Evolutionary conservation across 2,888 invertebrate genomes (phyloP).

Genomic region (Polia nebulosa): DNA sequence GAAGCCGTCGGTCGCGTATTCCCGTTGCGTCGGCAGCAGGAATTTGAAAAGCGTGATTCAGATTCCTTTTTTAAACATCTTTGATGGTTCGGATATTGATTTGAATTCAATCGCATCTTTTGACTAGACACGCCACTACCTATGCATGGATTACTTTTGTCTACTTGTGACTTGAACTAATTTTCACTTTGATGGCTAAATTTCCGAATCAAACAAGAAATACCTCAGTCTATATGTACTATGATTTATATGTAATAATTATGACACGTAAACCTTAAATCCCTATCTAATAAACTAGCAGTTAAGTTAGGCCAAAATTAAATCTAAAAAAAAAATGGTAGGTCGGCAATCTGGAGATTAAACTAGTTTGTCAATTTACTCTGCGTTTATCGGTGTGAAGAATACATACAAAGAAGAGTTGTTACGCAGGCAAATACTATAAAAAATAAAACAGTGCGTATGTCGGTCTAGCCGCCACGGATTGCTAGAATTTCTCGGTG

Average conservation of each 20-base stretch:
- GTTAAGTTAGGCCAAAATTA: background rate
- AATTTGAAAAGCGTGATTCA: background rate
- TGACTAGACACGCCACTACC: background rate
- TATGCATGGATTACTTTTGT: background rate
- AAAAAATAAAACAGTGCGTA: background rate
- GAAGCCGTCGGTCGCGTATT: background rate
- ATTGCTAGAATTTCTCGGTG: slow-evolving; percentile 12
- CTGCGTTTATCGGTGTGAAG: no score
- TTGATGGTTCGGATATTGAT: background rate
- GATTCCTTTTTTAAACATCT: background rate
- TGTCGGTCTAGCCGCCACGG: background rate
- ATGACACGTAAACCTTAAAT: background rate
- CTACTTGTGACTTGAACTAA: background rate
- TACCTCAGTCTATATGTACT: no score
- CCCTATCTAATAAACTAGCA: background rate
- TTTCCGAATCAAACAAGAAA: no score
- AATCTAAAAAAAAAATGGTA: background rate
- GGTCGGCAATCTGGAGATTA: background rate
- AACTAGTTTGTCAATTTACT: no score
- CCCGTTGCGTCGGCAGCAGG: background rate
- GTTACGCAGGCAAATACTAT: background rate
- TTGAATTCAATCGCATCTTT: background rate
- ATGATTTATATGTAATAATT: no score
- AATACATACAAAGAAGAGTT: background rate
- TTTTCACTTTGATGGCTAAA: no score